phyloP scores from a whole-genome alignment of 2,113 vertebrate species.

The Mus pahari region DNA sequence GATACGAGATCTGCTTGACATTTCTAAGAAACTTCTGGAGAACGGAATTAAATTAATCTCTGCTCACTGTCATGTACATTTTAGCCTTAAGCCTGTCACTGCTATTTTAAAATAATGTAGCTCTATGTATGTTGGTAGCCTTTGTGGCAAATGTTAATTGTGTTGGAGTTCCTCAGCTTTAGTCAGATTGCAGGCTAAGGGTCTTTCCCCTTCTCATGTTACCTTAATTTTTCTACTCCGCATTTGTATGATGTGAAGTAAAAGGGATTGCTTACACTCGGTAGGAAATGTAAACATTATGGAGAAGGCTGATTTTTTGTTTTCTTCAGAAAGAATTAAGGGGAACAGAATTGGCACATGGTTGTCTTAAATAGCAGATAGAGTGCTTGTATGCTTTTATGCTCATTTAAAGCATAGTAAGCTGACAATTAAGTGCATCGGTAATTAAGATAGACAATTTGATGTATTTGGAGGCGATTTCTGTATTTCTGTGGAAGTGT shows the following conservation, averaged over 20 bases:
- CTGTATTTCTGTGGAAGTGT: not conserved
- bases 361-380: slow-evolving; percentile 31
- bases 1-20: not conserved
- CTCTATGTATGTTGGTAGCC: no score
- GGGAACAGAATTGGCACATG: not conserved
- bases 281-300: not conserved
- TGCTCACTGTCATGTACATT: no score
- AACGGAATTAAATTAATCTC: no score
- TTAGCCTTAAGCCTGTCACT: not conserved
- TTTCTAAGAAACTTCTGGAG: not conserved
- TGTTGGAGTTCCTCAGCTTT: not conserved
- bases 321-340: slow-evolving; percentile 31
- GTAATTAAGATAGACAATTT: slow-evolving; percentile 31
- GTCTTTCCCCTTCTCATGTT: no score
- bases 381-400: not conserved
- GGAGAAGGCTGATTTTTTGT: not conserved
- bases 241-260: not conserved
- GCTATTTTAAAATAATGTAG: not conserved
- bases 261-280: not conserved
- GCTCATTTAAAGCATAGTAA: slow-evolving; percentile 43
- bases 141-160: not conserved
- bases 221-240: not conserved
- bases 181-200: not conserved
- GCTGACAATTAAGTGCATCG: slow-evolving; percentile 18
- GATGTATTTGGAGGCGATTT: slow-evolving; percentile 27